Conservation (phyloP, 2,888 invertebrate genomes). For the Nephrotoma appendiculata region DNA sequence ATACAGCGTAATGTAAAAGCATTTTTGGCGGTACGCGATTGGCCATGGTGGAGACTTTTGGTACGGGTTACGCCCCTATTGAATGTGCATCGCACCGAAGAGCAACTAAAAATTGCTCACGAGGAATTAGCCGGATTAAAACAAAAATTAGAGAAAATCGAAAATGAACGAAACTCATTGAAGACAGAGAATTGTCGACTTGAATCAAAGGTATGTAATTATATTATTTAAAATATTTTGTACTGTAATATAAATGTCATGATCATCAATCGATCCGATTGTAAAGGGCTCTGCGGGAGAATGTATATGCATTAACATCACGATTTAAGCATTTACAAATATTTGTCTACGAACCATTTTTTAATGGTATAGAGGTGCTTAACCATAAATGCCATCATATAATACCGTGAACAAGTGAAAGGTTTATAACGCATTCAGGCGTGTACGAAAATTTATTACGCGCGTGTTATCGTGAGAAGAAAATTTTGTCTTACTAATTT, state of each 20-base stretch:
- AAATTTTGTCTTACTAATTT: background rate
- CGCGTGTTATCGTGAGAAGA: background rate
- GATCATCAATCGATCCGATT: background rate
- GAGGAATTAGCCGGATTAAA: conserved; percentile 75
- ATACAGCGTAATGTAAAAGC: conserved; percentile 90
- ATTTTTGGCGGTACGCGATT: conserved; percentile 79
- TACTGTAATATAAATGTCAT: background rate
- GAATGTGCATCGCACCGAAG: conserved; percentile 88
- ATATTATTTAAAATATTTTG: background rate
- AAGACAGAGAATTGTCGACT: conserved; percentile 81
- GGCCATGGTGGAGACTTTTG: conserved; percentile 96
- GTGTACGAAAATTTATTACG: background rate
- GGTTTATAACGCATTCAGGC: background rate
- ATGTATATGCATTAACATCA: background rate
- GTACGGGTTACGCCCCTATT: conserved; percentile 83
- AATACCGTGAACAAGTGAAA: background rate
- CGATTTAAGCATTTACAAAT: background rate
- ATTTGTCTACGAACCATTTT: background rate
- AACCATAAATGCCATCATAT: background rate
- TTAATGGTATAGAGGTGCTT: background rate
- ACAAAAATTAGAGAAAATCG: conserved; percentile 71
- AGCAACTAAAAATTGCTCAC: conserved; percentile 68
- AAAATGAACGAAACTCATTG: conserved; percentile 67
- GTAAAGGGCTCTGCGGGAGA: background rate
- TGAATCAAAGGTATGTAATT: conserved; percentile 69